Evolutionary conservation across 1,140 invertebrate genomes (phyloP), one percentile per base, ranked within the genome.

Genomic region (Stegodyphus mimosarum): DNA sequence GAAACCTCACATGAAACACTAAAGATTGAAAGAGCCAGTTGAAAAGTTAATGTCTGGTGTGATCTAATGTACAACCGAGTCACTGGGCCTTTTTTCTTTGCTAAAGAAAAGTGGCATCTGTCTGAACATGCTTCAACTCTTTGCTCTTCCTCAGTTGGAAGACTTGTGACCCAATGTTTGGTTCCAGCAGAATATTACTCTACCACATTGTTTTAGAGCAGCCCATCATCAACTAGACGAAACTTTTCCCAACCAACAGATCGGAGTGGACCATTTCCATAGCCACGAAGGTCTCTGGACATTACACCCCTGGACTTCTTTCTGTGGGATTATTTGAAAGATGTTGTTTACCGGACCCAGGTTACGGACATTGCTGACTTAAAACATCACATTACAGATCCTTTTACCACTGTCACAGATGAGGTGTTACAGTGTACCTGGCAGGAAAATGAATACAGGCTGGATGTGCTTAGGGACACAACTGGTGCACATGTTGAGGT

Each of bases 261-360:
- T 78, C 10, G 74, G 66, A 48, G 48, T 53, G 69, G 84, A 11
- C 74, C 60, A 77, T 66, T 77, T 67, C 9, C 75, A 72, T 87
- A 79, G 75, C n/a, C n/a, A 51, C 73, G 66, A 3, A 77, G 55
- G 63, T 77, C 73, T 9, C 75, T 73, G 9, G 86, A 83, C 67
- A 81, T 81, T 0, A 73, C 79, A 7, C 73, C 73, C 17, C 67
- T 64, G 2, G 53, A 84, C 50, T 87, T 69, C 64, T 87, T 83
- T 50, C 52, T 87, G 7, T 87, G 86, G 77, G 72, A 72, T 5
- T 87, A 83, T 67, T 10, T 83, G 11, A 87, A 83, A 64, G 73
- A 63, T 63, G 55, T 5, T 33, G 71, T 73, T 50, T 55, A 75
- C 49, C 73, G 73, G 1, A 75, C 73, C 6, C 51, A 10, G 51